Percentiles rank a stretch among this genome's conserved stretches.
Evolutionary conservation across 2,797 vertebrate species (phyloP).

Genomic region (Eupleurogrammus muticus): DNA sequence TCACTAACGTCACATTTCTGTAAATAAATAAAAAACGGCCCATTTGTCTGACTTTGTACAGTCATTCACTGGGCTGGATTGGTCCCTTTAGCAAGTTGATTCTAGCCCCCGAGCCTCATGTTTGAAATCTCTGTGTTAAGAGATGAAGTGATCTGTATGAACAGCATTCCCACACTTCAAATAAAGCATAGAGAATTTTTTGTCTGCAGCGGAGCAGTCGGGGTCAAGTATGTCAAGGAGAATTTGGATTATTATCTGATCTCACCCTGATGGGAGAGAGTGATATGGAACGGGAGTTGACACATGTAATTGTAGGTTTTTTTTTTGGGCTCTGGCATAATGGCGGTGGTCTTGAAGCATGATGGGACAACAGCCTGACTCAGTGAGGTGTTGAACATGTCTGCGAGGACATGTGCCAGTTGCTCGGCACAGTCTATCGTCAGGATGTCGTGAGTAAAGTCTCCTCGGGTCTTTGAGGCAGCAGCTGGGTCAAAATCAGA

Average conservation of each 20-base stretch:
- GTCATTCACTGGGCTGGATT: too few species aligned
- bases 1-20: too few species aligned
- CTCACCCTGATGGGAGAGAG: not conserved
- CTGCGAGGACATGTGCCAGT: not conserved
- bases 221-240: not conserved
- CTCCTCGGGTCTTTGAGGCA: not conserved
- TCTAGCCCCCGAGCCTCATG: too few species aligned
- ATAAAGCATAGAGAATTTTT: not conserved
- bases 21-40: too few species aligned
- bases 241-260: not conserved
- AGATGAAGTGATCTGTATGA: not conserved
- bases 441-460: not conserved
- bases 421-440: not conserved
- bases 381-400: not conserved
- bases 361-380: fast-evolving
- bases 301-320: not conserved
- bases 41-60: too few species aligned
- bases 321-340: not conserved
- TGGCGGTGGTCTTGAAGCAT: not conserved
- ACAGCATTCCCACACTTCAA: conserved; percentile 1
- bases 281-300: not conserved
- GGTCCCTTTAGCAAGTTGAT: too few species aligned
- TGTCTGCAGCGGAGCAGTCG: not conserved
- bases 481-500: not conserved
- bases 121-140: not conserved